Conservation (phyloP, 2,797 vertebrate genomes). For the Coendou prehensilis region DNA sequence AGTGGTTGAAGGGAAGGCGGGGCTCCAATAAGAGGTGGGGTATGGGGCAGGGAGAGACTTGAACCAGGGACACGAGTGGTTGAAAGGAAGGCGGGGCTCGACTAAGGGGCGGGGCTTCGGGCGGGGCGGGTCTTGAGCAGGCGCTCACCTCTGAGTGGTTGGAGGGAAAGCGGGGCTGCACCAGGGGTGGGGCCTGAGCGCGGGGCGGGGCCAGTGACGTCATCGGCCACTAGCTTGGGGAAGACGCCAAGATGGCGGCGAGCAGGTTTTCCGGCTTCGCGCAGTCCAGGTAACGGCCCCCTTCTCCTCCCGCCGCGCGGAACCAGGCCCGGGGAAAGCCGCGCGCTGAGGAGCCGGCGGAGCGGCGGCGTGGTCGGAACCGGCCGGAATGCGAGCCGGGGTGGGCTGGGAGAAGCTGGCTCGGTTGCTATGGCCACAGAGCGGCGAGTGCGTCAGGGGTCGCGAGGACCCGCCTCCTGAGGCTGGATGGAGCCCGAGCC, state of each 20-base stretch:
- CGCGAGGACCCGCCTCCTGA: not conserved
- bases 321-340: not conserved
- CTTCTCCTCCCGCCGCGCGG: no score
- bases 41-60: not conserved
- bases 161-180: not conserved
- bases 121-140: not conserved
- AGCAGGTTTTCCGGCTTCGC: conserved; percentile 91
- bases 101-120: not conserved
- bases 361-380: not conserved
- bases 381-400: not conserved
- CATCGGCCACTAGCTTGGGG: conserved; percentile 54
- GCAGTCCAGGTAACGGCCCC: conserved; percentile 91
- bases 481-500: no score
- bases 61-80: not conserved
- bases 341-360: not conserved
- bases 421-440: not conserved
- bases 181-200: not conserved
- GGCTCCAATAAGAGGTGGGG: not conserved
- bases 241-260: conserved; percentile 93
- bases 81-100: not conserved
- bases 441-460: not conserved
- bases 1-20: no score
- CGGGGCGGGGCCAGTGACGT: not conserved
- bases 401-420: not conserved
- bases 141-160: rapidly evolving